Percentiles rank a stretch among this genome's conserved stretches.
phyloP scores from a whole-genome alignment of 2,113 vertebrate genomes.

The Poicephalus gulielmi region DNA sequence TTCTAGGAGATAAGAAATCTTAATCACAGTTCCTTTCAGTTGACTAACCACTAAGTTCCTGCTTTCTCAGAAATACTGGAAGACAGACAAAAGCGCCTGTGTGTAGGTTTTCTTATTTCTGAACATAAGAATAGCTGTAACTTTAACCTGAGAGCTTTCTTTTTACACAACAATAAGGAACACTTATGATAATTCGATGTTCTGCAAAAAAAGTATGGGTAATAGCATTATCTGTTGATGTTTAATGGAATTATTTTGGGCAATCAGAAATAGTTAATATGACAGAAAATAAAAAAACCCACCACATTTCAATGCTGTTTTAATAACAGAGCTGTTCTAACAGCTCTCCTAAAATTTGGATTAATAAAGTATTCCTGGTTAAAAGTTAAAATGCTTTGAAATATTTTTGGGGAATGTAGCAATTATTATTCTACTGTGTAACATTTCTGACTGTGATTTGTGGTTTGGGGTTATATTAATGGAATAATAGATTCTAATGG shows the following conservation, averaged over 20 bases:
- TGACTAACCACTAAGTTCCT: not conserved
- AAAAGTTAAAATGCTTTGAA: not conserved
- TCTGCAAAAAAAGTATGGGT: not conserved
- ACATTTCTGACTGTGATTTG: not conserved
- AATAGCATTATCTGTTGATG: not conserved
- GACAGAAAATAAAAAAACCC: not conserved
- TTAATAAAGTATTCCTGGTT: not conserved
- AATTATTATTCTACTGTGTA: not conserved
- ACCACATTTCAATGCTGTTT: not conserved
- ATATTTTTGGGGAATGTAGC: not conserved
- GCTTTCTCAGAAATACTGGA: not conserved
- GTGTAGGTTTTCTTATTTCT: not conserved
- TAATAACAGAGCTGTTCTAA: not conserved
- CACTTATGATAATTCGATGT: not conserved
- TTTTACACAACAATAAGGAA: not conserved
- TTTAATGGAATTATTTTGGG: not conserved
- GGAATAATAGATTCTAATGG: not conserved
- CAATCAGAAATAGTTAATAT: not conserved
- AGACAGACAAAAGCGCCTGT: not conserved
- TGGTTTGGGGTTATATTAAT: not conserved
- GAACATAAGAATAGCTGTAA: not conserved
- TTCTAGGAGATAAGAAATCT: not conserved
- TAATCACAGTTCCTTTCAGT: not conserved
- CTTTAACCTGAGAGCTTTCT: not conserved
- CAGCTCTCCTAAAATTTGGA: not conserved